Conservation (phyloP, 1,140 invertebrate genomes). For the Drosophila burlai region DNA sequence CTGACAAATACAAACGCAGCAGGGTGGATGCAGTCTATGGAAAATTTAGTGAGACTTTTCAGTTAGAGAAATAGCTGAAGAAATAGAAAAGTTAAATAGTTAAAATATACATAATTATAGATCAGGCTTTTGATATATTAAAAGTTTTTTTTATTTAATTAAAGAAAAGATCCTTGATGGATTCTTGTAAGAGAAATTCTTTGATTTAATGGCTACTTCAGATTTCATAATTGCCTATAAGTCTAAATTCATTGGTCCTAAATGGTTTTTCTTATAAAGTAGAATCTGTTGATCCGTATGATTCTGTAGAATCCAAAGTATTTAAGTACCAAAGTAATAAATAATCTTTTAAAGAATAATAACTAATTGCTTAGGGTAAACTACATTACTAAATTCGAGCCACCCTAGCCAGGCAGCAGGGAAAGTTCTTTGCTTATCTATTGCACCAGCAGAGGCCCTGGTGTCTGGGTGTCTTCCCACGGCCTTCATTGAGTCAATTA, state of each 20-base stretch:
- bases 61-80: too few species aligned
- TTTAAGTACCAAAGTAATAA: not conserved
- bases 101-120: too few species aligned
- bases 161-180: too few species aligned
- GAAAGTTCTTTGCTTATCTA: conserved; percentile 17
- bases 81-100: too few species aligned
- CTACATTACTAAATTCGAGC: not conserved
- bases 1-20: conserved; percentile 4
- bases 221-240: too few species aligned
- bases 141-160: too few species aligned
- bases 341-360: not conserved
- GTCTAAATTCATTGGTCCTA: not conserved
- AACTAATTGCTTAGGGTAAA: not conserved
- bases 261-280: not conserved
- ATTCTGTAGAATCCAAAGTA: too few species aligned
- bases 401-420: not conserved
- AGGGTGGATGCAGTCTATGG: not conserved
- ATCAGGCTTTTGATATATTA: too few species aligned
- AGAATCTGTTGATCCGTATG: too few species aligned
- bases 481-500: conserved; percentile 53
- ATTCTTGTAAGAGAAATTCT: not conserved
- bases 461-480: not conserved
- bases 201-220: not conserved
- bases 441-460: not conserved
- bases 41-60: not conserved